Conservation (phyloP, 2,113 vertebrate genomes). For the Otus sunia region DNA sequence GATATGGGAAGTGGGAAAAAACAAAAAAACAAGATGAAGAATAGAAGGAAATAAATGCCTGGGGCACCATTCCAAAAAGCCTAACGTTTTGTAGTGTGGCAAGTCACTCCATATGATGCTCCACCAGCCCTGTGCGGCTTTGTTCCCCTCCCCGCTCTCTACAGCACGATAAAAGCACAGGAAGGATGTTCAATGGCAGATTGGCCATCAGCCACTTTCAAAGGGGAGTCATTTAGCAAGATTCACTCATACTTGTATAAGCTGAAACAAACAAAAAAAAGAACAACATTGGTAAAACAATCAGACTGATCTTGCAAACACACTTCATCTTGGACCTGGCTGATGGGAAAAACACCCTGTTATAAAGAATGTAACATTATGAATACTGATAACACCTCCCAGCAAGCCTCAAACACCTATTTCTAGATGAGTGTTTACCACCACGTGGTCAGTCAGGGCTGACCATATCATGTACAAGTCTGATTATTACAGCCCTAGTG, state of each 20-base stretch:
- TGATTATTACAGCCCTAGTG: not conserved
- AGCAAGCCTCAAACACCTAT: not conserved
- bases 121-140: not conserved
- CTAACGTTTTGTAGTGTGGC: not conserved
- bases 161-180: slow-evolving; percentile 14
- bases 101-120: not conserved
- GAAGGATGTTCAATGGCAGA: slow-evolving; percentile 19
- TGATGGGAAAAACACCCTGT: slow-evolving; percentile 33
- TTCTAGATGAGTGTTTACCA: slow-evolving; percentile 36
- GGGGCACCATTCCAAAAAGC: not conserved
- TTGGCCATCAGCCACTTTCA: slow-evolving; percentile 6
- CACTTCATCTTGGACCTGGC: not conserved
- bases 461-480: not conserved
- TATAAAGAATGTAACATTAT: not conserved
- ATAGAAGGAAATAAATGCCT: not conserved
- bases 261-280: not conserved
- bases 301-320: not conserved
- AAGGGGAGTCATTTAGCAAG: slow-evolving; percentile 52
- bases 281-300: not conserved
- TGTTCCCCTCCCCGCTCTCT: not conserved
- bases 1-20: not conserved
- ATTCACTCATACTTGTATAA: slow-evolving; percentile 45
- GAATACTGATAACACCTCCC: not conserved
- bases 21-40: not conserved
- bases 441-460: not conserved